phyloP scores from a whole-genome alignment of 2,888 invertebrate species.

The Cephus spinipes region DNA sequence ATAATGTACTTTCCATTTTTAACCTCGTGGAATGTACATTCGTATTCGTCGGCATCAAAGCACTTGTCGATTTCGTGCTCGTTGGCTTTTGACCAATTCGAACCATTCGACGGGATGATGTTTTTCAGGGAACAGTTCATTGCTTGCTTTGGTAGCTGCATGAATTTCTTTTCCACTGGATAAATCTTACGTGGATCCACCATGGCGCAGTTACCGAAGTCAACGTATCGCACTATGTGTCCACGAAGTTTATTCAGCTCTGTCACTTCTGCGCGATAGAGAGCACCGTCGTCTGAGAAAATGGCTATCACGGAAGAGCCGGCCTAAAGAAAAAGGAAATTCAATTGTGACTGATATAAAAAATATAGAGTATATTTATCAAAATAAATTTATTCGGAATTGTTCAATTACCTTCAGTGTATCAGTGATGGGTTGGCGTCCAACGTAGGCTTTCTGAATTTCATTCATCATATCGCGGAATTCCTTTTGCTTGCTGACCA shows the following conservation, averaged over 20 bases:
- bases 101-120: slow-evolving; percentile 70
- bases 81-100: slow-evolving; percentile 71
- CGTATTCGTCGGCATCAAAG: slow-evolving; percentile 73
- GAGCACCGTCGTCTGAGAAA: slow-evolving; percentile 77
- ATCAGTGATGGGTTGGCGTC: slow-evolving; percentile 51
- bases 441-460: slow-evolving; percentile 77
- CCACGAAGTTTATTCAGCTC: slow-evolving; percentile 71
- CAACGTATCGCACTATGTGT: slow-evolving; percentile 79
- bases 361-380: neutral
- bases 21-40: slow-evolving; percentile 71
- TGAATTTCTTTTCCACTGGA: slow-evolving; percentile 76
- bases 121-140: slow-evolving; percentile 76
- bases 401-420: slow-evolving; percentile 44
- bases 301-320: slow-evolving; percentile 78
- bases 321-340: slow-evolving; percentile 62
- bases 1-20: slow-evolving; percentile 69
- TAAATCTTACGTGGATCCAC: slow-evolving; percentile 76
- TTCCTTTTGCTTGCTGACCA: slow-evolving; percentile 67
- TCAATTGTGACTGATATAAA: slow-evolving; percentile 2
- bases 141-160: slow-evolving; percentile 78
- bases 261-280: slow-evolving; percentile 77
- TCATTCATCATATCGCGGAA: slow-evolving; percentile 79
- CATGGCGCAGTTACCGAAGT: slow-evolving; percentile 79
- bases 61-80: slow-evolving; percentile 70
- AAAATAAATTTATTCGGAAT: slow-evolving; percentile 5